Conservation (phyloP, 2,888 invertebrate species). For the Ctena decussata region DNA sequence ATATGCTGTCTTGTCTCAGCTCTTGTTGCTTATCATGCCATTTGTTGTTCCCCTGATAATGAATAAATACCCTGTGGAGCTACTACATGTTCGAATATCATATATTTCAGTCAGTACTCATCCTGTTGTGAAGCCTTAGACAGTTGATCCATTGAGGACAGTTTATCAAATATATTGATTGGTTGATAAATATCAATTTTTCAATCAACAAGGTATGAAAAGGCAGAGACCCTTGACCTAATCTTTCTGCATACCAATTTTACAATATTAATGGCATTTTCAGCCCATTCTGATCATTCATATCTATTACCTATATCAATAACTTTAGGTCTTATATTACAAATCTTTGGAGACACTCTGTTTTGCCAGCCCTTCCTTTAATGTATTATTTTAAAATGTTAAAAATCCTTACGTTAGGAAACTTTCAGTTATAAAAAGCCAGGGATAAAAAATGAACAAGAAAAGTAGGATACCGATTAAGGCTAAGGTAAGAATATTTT, state of each 20-base stretch:
- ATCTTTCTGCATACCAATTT: not conserved
- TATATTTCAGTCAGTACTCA: not conserved
- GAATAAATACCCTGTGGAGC: no score
- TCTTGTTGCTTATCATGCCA: no score
- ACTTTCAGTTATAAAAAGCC: not conserved
- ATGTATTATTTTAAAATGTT: no score
- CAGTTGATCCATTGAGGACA: not conserved
- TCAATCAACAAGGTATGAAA: constrained; percentile 6
- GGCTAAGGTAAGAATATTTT: not conserved
- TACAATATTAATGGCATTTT: not conserved
- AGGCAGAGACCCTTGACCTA: constrained; percentile 9
- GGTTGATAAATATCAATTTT: not conserved
- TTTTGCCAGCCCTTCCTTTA: not conserved
- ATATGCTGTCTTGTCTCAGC: no score
- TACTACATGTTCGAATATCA: no score
- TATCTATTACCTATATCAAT: not conserved
- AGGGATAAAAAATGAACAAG: constrained; percentile 23
- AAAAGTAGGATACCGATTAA: constrained; percentile 53
- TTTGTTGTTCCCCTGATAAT: no score
- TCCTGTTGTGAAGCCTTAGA: not conserved
- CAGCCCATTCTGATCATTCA: not conserved
- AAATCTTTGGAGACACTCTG: not conserved
- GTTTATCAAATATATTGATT: constrained; percentile 4
- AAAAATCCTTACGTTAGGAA: no score
- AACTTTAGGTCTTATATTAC: not conserved